Base-by-base conservation (phyloP, 53 echinoderm and acorn worm genomes). In the Holothuria scabra region DNA sequence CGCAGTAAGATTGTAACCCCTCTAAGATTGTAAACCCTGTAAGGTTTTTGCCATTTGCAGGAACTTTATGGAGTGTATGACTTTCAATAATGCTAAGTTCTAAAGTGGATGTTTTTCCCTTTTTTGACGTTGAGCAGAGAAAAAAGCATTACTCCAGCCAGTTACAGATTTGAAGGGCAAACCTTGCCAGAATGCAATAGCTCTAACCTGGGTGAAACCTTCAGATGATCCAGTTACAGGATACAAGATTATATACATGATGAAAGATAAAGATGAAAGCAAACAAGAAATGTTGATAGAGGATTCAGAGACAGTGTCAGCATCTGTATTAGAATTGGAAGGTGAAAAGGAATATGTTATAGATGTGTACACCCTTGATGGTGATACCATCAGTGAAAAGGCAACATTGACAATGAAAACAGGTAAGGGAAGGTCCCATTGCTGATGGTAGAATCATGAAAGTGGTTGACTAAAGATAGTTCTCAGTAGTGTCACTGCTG, bases 351-450 rank as follows among this genome's bases (percentile, higher is more conserved):
- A 88, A 35, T 95, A 95, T 56, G 56, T 80, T 24, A 30, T 95
- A 5, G 87, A 93, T 56, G 90, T 95, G 44, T 95, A 90, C 46
- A 76, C 93, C 32, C 12, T 88, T 33, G 86, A 90, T 84, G 91
- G 76, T 26, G 89, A 93, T 3, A 86, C 80, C 46, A 84, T 84
- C 72, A 91, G 95, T 38, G 89, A 95, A 8, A 80, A 86, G 56
- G 66, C 81, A 33, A 90, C 66, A 13, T 38, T 95, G 8, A 84
- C 78, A 4, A 84, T 84, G 12, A 74, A 76, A 79, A 95, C 95
- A 80, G 88, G 95, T 95, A 70, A 88, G 69, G 84, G n/a, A 12
- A 35, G 20, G 12, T 25, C 52, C 18, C 14, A 2, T 41, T 8
- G 41, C 41, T 8, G 41, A 3, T 41, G 8, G 8, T 41, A 10